These are phyloP conservation scores for Tridacna crocea DNA, from an alignment of 2,888 invertebrate species.

Conservation along the genomic window DNA sequence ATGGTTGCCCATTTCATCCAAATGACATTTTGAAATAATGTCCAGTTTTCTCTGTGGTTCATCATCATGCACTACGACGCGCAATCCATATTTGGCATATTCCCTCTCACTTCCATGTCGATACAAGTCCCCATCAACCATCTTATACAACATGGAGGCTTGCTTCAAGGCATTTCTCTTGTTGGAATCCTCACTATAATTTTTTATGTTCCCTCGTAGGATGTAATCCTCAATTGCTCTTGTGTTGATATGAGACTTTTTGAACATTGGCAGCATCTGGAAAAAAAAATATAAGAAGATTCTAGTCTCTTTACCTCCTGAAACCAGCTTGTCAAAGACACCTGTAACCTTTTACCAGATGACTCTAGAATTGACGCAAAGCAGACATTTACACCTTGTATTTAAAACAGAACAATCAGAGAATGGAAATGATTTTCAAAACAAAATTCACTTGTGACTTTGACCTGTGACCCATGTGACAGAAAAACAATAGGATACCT, in stretches of 20 bases:
- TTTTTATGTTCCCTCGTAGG: conserved; percentile 27
- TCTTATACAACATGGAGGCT: conserved; percentile 34
- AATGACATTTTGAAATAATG: conserved; percentile 45
- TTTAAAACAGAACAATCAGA: too few species aligned
- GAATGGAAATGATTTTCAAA: too few species aligned
- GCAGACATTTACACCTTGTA: too few species aligned
- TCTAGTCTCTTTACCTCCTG: too few species aligned
- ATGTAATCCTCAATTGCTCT: conserved; percentile 42
- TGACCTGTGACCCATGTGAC: too few species aligned
- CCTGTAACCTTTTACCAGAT: too few species aligned
- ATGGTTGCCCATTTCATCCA: conserved; percentile 44
- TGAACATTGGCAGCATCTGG: conserved; percentile 43
- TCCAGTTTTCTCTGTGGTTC: conserved; percentile 49
- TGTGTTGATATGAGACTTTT: conserved; percentile 46
- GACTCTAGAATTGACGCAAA: not conserved
- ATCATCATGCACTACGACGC: conserved; percentile 56
- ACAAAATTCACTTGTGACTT: too few species aligned
- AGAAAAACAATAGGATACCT: too few species aligned
- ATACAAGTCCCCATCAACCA: conserved; percentile 49
- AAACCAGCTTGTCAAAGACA: too few species aligned
- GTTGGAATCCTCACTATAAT: conserved; percentile 40
- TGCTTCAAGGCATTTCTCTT: conserved; percentile 57
- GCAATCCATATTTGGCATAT: conserved; percentile 43
- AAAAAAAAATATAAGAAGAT: conserved; percentile 1
- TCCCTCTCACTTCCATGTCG: conserved; percentile 52